phyloP scores from a whole-genome alignment of 2,797 vertebrate species.

The Microctenopoma lineatum region DNA sequence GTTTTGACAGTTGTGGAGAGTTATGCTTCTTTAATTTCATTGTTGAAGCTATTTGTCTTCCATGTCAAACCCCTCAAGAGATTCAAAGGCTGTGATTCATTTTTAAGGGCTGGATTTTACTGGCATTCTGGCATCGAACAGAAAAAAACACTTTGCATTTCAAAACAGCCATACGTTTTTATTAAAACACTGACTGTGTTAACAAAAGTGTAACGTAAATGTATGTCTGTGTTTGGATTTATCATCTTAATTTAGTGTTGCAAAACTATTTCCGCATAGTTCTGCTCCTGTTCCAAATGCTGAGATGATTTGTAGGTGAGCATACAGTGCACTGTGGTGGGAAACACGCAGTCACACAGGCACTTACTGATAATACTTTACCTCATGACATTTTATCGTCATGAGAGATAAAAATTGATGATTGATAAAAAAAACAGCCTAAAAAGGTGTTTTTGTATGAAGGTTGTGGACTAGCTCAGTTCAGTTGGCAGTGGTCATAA shows the following conservation, averaged over 20 bases:
- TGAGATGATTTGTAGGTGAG: too few species aligned
- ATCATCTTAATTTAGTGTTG: constrained; percentile 18
- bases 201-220: constrained; percentile 17
- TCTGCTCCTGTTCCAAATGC: not conserved
- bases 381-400: too few species aligned
- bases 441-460: too few species aligned
- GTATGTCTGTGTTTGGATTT: constrained; percentile 13
- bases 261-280: constrained; percentile 1
- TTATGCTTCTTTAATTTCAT: constrained; percentile 54
- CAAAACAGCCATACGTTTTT: constrained; percentile 28
- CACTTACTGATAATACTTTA: too few species aligned
- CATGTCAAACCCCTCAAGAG: constrained; percentile 26
- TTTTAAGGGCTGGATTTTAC: constrained; percentile 30
- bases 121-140: constrained; percentile 19
- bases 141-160: constrained; percentile 10
- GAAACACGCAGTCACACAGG: too few species aligned
- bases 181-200: constrained; percentile 15
- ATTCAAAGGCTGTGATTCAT: constrained; percentile 46
- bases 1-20: constrained; percentile 37
- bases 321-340: too few species aligned
- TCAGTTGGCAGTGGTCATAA: too few species aligned
- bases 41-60: constrained; percentile 44
- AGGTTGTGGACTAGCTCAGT: too few species aligned
- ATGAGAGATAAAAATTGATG: too few species aligned
- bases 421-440: too few species aligned